These are phyloP conservation scores for Neosalanx taihuensis DNA, from an alignment of 2,797 vertebrate species.

Conservation along the genomic window DNA sequence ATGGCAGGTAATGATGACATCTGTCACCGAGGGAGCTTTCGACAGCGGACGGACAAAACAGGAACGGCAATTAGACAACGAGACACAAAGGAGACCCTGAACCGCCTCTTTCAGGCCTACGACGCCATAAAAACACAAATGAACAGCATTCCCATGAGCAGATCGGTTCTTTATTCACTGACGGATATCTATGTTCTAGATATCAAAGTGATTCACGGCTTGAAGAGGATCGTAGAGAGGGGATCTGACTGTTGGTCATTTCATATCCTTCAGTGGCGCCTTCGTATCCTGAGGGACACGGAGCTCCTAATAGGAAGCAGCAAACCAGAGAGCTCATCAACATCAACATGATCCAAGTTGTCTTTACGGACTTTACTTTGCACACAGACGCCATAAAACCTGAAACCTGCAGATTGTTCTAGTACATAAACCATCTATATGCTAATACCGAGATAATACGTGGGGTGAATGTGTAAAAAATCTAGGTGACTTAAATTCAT, in stretches of 20 bases:
- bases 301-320: not conserved
- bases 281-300: not conserved
- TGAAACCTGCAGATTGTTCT: slow-evolving; percentile 18
- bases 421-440: slow-evolving; percentile 54
- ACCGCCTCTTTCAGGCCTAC: slow-evolving; percentile 17
- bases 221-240: not conserved
- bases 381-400: slow-evolving; percentile 22
- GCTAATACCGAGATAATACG: slow-evolving; percentile 44
- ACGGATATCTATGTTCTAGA: slow-evolving; percentile 26
- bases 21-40: slow-evolving; percentile 49
- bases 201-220: slow-evolving; percentile 27
- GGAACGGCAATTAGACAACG: slow-evolving; percentile 51
- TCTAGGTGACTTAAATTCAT: not conserved
- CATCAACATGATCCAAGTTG: not conserved
- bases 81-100: slow-evolving; percentile 40
- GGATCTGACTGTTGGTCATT: not conserved
- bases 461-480: slow-evolving; percentile 31
- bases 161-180: slow-evolving; percentile 20
- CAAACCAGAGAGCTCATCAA: not conserved
- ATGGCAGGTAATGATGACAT: slow-evolving; percentile 54
- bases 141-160: slow-evolving; percentile 14
- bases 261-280: not conserved
- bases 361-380: not conserved
- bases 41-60: slow-evolving; percentile 42
- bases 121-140: not conserved